Evolutionary conservation across 2,797 vertebrate genomes (phyloP), one percentile per base, ranked within the genome.

Genomic region (Denticeps clupeoides): DNA sequence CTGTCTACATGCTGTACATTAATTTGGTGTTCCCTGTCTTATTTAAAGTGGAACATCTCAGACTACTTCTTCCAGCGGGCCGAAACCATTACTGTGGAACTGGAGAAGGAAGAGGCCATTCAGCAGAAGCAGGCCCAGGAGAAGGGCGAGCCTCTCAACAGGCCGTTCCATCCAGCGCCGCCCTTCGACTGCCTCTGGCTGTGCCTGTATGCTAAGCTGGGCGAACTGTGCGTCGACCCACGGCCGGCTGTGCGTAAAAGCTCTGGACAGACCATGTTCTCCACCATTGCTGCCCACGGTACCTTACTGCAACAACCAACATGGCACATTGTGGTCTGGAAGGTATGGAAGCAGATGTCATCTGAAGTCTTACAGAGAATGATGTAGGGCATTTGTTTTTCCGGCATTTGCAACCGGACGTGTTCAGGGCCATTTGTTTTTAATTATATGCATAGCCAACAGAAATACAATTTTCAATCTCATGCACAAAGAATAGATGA

Each of bases 41-140:
- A 7, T 40, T 73, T 72, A 26, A 73, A 99, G 95, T 99, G 95
- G 95, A 99, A 99, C 77, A 99, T 99, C 81, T 97, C 95, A 0
- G 95, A 99, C 77, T 97, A 97, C 79, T 99, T 99, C 80, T 99
- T 95, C 72, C 94, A 98, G 86, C 82, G 94, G 71, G 91, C 93
- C 2, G 95, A 97, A 64, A 79, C 78, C 57, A 98, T 99, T 77
- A 95, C 89, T 31, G 88, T 89, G 55, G 95, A 98, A 56, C 61
- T 99, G 55, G 89, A 86, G 62, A 82, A 75, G 55, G 94, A 99
- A 74, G 95, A 98, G 67, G 87, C 82, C 10, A 56, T 77, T 13
- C 74, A 89, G 43, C 86, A 88, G 69, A 91, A 91, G 65, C 93
- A 93, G 69, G 93, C 94, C 13, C 72, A 82, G 69, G 93, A 97